A percentile compares a stretch with the other conserved stretches of the same genome.
Conservation (phyloP, 2,888 invertebrate species). For the Cabera pusaria region DNA sequence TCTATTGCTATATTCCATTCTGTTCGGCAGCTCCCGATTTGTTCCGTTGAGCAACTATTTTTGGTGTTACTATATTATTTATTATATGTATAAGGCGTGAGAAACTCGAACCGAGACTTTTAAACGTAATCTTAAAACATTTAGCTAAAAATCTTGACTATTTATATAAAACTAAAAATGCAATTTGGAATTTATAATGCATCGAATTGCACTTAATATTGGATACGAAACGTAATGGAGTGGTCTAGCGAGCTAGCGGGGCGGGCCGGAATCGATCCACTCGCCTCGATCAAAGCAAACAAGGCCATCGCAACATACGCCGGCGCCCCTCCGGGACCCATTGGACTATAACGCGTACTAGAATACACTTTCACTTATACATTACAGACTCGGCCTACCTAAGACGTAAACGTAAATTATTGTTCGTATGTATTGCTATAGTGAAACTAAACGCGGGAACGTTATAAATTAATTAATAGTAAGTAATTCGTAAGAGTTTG, state of each 20-base stretch:
- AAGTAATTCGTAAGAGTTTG: conserved; percentile 56
- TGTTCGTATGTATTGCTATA: conserved; percentile 69
- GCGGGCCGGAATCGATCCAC: conserved; percentile 31
- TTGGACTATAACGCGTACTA: conserved; percentile 62
- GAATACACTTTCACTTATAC: conserved; percentile 79
- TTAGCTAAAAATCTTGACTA: conserved; percentile 23
- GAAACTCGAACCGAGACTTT: conserved; percentile 27
- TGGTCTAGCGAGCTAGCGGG: conserved; percentile 59
- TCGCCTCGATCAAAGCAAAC: conserved; percentile 53
- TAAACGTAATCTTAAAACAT: conserved; percentile 13
- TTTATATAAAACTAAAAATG: conserved; percentile 50
- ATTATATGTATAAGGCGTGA: conserved; percentile 8
- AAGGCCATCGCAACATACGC: conserved; percentile 66
- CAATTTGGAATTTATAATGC: conserved; percentile 43
- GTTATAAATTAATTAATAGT: conserved; percentile 51
- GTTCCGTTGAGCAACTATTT: conserved; percentile 30
- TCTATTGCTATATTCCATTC: conserved; percentile 27
- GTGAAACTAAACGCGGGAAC: conserved; percentile 47
- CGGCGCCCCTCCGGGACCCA: conserved; percentile 52
- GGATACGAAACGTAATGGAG: conserved; percentile 45
- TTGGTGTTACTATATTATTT: conserved; percentile 27
- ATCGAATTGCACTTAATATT: conserved; percentile 53
- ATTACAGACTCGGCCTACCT: conserved; percentile 81
- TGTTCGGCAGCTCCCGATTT: conserved; percentile 22
- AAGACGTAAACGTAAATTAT: conserved; percentile 67